A percentile compares a stretch with the other conserved stretches of the same genome.
phyloP scores from a whole-genome alignment of 1,140 invertebrate genomes.

The Drosophila prosaltans region DNA sequence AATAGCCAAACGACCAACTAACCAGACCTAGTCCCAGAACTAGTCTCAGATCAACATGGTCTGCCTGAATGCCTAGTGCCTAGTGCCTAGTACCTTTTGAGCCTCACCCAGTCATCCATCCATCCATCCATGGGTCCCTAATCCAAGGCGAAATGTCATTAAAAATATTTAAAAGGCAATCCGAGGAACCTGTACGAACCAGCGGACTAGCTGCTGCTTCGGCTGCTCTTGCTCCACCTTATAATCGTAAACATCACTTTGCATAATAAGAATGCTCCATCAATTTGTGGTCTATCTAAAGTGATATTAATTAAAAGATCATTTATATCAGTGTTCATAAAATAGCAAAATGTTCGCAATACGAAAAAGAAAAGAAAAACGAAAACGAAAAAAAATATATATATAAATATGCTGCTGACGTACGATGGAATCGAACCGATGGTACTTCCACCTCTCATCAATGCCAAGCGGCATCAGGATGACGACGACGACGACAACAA shows the following conservation, averaged over 20 bases:
- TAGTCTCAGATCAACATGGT: constrained; percentile 28
- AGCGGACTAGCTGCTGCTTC: neutral
- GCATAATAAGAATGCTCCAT: constrained; percentile 82
- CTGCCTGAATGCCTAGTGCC: constrained; percentile 5
- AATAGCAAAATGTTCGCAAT: constrained; percentile 72
- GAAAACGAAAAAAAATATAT: no score
- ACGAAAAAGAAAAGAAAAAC: neutral
- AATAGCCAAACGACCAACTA: constrained; percentile 17
- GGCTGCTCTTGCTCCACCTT: constrained; percentile 17
- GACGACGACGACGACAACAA: constrained; percentile 6
- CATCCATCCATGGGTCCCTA: constrained; percentile 42
- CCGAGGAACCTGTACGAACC: constrained; percentile 11
- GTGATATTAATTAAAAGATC: constrained; percentile 83
- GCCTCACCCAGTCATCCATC: constrained; percentile 11
- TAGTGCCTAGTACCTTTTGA: neutral
- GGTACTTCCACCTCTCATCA: constrained; percentile 54
- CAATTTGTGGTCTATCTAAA: constrained; percentile 79
- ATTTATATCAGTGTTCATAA: constrained; percentile 82
- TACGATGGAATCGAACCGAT: constrained; percentile 46
- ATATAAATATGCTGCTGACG: constrained; percentile 57
- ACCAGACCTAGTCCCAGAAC: constrained; percentile 27
- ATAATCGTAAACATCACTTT: constrained; percentile 82
- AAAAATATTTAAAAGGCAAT: constrained; percentile 72
- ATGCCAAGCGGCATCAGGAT: constrained; percentile 70
- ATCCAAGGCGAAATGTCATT: constrained; percentile 69